Evolutionary conservation across 53 echinoderm and acorn worm genomes (phyloP).

Genomic region (Holothuria leucospilota): DNA sequence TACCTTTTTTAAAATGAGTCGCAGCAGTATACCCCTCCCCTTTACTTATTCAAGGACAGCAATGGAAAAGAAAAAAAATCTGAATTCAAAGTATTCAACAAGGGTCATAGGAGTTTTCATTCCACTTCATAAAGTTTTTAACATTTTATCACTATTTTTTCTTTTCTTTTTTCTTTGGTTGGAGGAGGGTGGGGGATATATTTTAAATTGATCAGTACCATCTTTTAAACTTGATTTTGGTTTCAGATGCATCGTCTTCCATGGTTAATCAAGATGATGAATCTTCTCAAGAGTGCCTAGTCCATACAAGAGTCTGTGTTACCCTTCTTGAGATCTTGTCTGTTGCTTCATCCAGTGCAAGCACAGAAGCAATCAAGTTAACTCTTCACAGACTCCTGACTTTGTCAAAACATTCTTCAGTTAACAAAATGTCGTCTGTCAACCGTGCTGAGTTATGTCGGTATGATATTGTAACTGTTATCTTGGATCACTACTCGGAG

Average conservation of each 20-base stretch:
- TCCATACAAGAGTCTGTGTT: slow-evolving; percentile 22
- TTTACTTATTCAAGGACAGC: too few relatives aligned
- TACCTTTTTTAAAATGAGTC: too few relatives aligned
- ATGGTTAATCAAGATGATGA: slow-evolving; percentile 7
- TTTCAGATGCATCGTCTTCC: neutral
- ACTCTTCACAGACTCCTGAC: slow-evolving; percentile 12
- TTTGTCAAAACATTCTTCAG: slow-evolving; percentile 28
- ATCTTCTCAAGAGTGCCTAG: neutral
- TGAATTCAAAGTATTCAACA: too few relatives aligned
- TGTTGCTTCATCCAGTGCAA: neutral
- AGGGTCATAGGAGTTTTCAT: too few relatives aligned
- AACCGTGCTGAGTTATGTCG: slow-evolving; percentile 18
- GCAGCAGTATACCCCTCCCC: too few relatives aligned
- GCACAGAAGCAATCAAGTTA: neutral
- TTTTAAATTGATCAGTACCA: neutral
- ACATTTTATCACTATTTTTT: too few relatives aligned
- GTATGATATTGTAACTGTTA: slow-evolving; percentile 15
- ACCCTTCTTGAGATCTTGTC: slow-evolving; percentile 22
- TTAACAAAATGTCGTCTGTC: slow-evolving; percentile 32
- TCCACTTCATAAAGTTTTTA: too few relatives aligned
- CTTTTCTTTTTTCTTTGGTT: too few relatives aligned
- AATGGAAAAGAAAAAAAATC: too few relatives aligned
- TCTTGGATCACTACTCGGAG: slow-evolving; percentile 27
- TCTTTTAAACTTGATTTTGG: neutral
- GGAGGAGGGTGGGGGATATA: neutral